phyloP scores from a whole-genome alignment of 92 coral and sea anemone species.

The Galaxea fascicularis region DNA sequence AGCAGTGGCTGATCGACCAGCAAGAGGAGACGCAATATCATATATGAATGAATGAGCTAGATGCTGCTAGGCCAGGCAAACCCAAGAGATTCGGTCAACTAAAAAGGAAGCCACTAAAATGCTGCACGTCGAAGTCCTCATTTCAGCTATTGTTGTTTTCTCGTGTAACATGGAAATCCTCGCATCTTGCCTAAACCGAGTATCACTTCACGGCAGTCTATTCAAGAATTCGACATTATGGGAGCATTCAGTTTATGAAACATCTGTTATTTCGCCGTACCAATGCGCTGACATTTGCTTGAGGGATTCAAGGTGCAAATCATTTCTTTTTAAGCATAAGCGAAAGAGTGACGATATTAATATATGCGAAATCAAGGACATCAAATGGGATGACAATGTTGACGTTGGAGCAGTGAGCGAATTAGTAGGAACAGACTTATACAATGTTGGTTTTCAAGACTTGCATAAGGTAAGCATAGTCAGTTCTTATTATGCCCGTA shows the following conservation, averaged over 20 bases:
- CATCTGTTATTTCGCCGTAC: slow-evolving; percentile 19
- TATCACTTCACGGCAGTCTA: background rate
- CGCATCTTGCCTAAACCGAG: background rate
- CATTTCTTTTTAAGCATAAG: slow-evolving; percentile 30
- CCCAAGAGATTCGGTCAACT: background rate
- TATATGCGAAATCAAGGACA: slow-evolving; percentile 31
- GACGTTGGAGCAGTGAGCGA: background rate
- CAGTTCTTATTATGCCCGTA: background rate
- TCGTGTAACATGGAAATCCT: background rate
- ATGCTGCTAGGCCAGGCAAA: background rate
- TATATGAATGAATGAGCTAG: background rate
- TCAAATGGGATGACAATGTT: background rate
- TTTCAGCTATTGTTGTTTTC: background rate
- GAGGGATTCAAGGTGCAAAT: slow-evolving; percentile 55
- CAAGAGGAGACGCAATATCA: background rate
- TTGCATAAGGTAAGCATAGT: slow-evolving; percentile 41
- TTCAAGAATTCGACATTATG: background rate
- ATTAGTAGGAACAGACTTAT: slow-evolving; percentile 32
- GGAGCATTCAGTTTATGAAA: background rate
- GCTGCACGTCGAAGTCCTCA: background rate
- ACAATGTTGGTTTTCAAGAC: slow-evolving; percentile 37
- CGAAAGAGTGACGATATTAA: background rate
- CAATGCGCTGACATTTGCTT: slow-evolving; percentile 61
- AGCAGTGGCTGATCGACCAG: background rate
- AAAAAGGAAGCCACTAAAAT: background rate